These are phyloP conservation scores for Ecdyonurus torrentis DNA, from an alignment of 2,888 invertebrate species.

Conservation along the genomic window DNA sequence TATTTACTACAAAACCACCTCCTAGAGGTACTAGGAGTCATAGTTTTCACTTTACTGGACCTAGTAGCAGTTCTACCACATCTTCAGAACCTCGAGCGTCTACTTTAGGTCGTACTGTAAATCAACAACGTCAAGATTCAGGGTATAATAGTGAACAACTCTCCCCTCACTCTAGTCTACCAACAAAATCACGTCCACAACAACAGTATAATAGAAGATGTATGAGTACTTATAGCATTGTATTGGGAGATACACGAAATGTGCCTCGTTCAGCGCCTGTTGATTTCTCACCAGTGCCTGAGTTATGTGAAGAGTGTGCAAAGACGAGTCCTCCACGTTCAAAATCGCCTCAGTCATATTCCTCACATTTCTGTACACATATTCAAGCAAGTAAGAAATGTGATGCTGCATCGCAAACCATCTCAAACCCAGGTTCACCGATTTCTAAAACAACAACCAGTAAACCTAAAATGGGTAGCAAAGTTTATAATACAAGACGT, in stretches of 20 bases:
- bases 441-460: not conserved
- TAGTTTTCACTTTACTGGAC: not conserved
- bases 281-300: slow-evolving; percentile 26
- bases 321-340: slow-evolving; percentile 12
- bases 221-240: slow-evolving; percentile 50
- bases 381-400: slow-evolving; percentile 19
- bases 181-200: slow-evolving; percentile 18
- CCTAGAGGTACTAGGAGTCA: slow-evolving; percentile 13
- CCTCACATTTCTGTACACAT: slow-evolving; percentile 25
- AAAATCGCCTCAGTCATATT: slow-evolving; percentile 21
- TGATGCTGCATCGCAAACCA: slow-evolving; percentile 36
- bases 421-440: not conserved
- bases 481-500: slow-evolving; percentile 3
- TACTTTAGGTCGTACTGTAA: slow-evolving; percentile 14
- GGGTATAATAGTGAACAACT: slow-evolving; percentile 38
- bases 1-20: slow-evolving; percentile 34
- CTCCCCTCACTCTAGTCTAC: slow-evolving; percentile 25
- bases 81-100: slow-evolving; percentile 10
- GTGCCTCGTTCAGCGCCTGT: slow-evolving; percentile 25
- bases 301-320: slow-evolving; percentile 27
- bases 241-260: slow-evolving; percentile 30
- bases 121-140: slow-evolving; percentile 22
- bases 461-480: slow-evolving; percentile 8
- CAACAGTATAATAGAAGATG: slow-evolving; percentile 34
- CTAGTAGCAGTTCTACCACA: not conserved